phyloP scores from a whole-genome alignment of 1,140 invertebrate species.

The Sitobion miscanthi region DNA sequence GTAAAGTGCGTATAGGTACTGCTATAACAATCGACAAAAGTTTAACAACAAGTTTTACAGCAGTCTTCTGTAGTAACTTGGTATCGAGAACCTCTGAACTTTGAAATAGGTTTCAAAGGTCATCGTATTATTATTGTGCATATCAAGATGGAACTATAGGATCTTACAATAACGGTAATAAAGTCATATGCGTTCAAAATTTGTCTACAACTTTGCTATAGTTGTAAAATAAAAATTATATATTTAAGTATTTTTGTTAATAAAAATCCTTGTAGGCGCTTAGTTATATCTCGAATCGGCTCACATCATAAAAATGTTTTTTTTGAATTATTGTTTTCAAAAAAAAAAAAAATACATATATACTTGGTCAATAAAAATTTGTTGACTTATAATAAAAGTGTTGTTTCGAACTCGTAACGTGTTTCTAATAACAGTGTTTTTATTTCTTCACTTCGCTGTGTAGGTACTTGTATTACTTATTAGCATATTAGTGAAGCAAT shows the following conservation, averaged over 20 bases:
- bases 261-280: background rate
- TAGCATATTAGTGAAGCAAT: background rate
- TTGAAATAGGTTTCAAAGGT: conserved; percentile 4
- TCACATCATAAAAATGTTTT: background rate
- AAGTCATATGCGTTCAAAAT: background rate
- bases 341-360: background rate
- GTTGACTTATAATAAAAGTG: background rate
- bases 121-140: conserved; percentile 1
- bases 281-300: background rate
- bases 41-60: background rate
- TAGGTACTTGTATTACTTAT: background rate
- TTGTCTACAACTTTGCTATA: background rate
- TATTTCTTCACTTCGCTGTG: background rate
- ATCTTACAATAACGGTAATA: background rate
- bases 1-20: background rate
- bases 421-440: background rate
- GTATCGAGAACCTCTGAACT: background rate
- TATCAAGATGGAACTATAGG: conserved; percentile 1
- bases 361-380: background rate
- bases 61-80: background rate
- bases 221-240: background rate
- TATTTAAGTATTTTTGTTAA: background rate
- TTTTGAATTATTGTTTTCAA: background rate
- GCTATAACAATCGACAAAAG: background rate
- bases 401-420: background rate